phyloP scores from a whole-genome alignment of 2,888 invertebrate species.

The Globia sparganii region DNA sequence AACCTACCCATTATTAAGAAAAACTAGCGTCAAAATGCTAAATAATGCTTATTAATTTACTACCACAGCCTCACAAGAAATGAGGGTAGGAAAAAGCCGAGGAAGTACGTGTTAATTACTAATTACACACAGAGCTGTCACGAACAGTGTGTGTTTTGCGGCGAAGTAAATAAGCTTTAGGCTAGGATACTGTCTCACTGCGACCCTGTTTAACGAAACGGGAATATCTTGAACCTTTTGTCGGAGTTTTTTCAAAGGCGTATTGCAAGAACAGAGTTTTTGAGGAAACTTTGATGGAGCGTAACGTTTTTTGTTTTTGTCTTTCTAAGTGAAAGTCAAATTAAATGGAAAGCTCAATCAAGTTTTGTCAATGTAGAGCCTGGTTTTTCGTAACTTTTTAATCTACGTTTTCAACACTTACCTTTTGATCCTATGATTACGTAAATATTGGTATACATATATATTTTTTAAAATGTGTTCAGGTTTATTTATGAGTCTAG shows the following conservation, averaged over 20 bases:
- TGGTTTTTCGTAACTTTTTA: not conserved
- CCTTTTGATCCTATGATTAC: too few species aligned
- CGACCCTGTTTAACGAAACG: slow-evolving; percentile 32
- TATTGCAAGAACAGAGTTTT: slow-evolving; percentile 11
- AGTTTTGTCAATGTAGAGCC: not conserved
- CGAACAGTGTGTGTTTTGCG: slow-evolving; percentile 51
- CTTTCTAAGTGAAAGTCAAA: slow-evolving; percentile 17
- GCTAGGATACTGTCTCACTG: slow-evolving; percentile 16
- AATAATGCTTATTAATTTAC: slow-evolving; percentile 49
- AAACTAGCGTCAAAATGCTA: slow-evolving; percentile 36
- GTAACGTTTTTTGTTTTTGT: slow-evolving; percentile 7
- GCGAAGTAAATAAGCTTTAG: slow-evolving; percentile 54
- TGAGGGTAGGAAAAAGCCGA: slow-evolving; percentile 32
- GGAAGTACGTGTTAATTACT: slow-evolving; percentile 56
- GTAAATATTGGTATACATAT: too few species aligned
- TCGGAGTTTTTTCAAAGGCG: slow-evolving; percentile 11
- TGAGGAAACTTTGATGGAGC: slow-evolving; percentile 6
- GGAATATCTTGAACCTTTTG: slow-evolving; percentile 36
- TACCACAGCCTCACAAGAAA: slow-evolving; percentile 35
- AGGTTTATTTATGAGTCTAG: too few species aligned
- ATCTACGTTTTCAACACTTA: too few species aligned
- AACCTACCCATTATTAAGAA: slow-evolving; percentile 21
- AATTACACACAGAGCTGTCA: slow-evolving; percentile 56
- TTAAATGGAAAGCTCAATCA: slow-evolving; percentile 1
- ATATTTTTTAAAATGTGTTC: too few species aligned